These are phyloP conservation scores for Actenoides hombroni DNA, from an alignment of 2,113 vertebrate species.

Conservation along the genomic window DNA sequence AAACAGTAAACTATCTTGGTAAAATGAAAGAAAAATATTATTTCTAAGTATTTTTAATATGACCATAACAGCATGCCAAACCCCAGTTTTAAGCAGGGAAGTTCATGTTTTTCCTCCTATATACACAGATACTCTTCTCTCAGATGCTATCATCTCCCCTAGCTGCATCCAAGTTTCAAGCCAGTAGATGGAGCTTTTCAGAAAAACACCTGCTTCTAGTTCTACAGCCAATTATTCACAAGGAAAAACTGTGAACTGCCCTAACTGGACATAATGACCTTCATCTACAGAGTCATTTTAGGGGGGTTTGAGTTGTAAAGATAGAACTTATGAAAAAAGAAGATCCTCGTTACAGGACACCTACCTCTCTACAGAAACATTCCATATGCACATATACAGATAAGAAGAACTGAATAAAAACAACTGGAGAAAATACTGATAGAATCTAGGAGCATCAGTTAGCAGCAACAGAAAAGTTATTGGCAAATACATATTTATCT, in stretches of 20 bases:
- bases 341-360: not conserved
- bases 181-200: not conserved
- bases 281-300: not conserved
- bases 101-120: not conserved
- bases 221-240: not conserved
- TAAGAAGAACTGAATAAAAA: not conserved
- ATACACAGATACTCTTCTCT: not conserved
- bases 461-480: not conserved
- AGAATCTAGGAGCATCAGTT: not conserved
- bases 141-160: not conserved
- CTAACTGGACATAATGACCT: not conserved
- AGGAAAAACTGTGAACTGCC: not conserved
- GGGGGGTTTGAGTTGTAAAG: rapidly evolving
- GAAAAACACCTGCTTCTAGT: not conserved
- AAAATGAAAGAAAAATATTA: not conserved
- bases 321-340: not conserved
- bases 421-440: not conserved
- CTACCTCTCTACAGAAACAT: not conserved
- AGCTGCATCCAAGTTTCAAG: not conserved
- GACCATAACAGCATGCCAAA: not conserved
- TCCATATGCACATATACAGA: not conserved
- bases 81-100: not conserved
- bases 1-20: not conserved
- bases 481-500: not conserved
- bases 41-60: not conserved